Percentiles rank a stretch among this genome's conserved stretches.
phyloP scores from a whole-genome alignment of 2,888 invertebrate species.

The Auanema sp. region DNA sequence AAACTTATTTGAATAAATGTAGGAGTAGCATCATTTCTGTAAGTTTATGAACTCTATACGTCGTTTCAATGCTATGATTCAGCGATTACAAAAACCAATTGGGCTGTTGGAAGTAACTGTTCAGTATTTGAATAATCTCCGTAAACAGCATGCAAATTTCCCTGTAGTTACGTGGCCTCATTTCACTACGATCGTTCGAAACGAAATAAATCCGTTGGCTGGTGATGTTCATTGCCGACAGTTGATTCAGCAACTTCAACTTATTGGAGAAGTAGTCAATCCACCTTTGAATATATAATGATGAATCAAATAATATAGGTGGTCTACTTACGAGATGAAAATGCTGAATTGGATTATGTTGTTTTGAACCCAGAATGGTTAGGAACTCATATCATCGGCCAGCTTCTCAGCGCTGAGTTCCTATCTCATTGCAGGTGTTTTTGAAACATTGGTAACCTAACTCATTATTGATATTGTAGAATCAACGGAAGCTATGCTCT shows the following conservation, averaged over 20 bases:
- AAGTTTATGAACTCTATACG: constrained; percentile 19
- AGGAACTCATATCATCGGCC: constrained; percentile 74
- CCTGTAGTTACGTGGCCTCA: constrained; percentile 72
- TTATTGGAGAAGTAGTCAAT: constrained; percentile 72
- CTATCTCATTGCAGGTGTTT: constrained; percentile 67
- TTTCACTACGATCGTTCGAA: constrained; percentile 66
- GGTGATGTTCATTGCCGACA: constrained; percentile 73
- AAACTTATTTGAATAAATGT: constrained; percentile 69
- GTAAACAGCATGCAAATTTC: constrained; percentile 70
- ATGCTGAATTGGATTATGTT: constrained; percentile 70
- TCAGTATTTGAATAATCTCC: constrained; percentile 66
- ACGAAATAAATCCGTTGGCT: constrained; percentile 73
- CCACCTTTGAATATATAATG: constrained; percentile 12
- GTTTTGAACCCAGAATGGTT: constrained; percentile 75
- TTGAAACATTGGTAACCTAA: not conserved
- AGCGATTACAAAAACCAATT: constrained; percentile 70
- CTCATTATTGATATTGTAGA: constrained; percentile 45
- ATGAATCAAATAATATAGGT: constrained; percentile 66
- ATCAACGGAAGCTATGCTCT: constrained; percentile 76
- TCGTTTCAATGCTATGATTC: constrained; percentile 36
- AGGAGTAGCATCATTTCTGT: constrained; percentile 68
- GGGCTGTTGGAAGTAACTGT: constrained; percentile 71
- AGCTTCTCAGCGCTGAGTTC: constrained; percentile 70
- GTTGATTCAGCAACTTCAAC: constrained; percentile 72
- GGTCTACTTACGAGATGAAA: constrained; percentile 71